A percentile compares a stretch with the other conserved stretches of the same genome.
Conservation (phyloP, 2,113 vertebrate genomes). For the Elephas maximus region DNA sequence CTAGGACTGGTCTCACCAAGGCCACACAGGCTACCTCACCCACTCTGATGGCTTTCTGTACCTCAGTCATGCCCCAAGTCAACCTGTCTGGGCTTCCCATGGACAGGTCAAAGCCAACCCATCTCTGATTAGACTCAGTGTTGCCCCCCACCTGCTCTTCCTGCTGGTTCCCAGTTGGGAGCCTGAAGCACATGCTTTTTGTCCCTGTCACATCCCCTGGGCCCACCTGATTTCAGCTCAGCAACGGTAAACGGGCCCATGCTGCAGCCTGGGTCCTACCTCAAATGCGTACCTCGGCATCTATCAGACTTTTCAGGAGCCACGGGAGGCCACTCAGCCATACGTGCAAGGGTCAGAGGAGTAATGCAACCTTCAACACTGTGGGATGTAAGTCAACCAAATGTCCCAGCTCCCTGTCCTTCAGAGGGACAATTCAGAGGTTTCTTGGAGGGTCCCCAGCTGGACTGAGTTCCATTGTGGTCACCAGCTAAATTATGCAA, state of each 20-base stretch:
- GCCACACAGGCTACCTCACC: not conserved
- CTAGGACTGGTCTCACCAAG: not conserved
- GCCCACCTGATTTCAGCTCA: not conserved
- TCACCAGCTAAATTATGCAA: not conserved
- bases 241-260: not conserved
- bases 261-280: not conserved
- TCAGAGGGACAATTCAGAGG: not conserved
- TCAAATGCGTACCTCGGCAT: not conserved
- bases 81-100: not conserved
- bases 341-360: not conserved
- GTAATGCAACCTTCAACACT: not conserved
- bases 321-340: not conserved
- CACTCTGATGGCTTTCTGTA: not conserved
- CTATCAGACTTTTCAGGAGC: not conserved
- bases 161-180: not conserved
- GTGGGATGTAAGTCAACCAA: not conserved
- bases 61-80: not conserved
- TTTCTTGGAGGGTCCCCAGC: not conserved
- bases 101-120: not conserved
- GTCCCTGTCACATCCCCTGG: not conserved
- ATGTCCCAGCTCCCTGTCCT: not conserved
- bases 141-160: not conserved
- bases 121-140: accelerated
- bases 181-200: no score
- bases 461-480: not conserved